Evolutionary conservation across 1,140 invertebrate species (phyloP).

Genomic region (Drosophila pachea): DNA sequence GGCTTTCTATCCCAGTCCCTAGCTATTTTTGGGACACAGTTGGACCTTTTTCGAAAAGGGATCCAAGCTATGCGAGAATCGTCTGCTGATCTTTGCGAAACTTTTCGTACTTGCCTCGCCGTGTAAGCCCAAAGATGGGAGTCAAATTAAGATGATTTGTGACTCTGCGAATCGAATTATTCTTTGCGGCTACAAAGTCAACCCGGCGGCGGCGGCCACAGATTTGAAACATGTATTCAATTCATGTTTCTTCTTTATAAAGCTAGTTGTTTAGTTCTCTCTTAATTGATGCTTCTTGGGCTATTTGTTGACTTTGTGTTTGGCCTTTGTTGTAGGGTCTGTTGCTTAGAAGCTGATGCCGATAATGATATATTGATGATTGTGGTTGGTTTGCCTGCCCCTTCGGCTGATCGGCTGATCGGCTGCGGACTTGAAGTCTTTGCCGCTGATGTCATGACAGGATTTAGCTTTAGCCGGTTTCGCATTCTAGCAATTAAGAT

Average conservation of each 20-base stretch:
- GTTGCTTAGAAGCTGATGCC: slow-evolving; percentile 48
- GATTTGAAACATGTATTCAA: slow-evolving; percentile 34
- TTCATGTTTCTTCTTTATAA: slow-evolving; percentile 3
- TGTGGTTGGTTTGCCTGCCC: slow-evolving; percentile 24
- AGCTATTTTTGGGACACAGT: no score
- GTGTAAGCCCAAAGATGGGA: slow-evolving; percentile 9
- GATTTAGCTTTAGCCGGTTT: slow-evolving; percentile 54
- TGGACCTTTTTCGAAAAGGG: no score
- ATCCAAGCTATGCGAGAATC: no score
- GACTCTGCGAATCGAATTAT: slow-evolving; percentile 27
- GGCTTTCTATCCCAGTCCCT: no score
- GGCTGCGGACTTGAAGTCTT: slow-evolving; percentile 23
- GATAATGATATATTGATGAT: slow-evolving; percentile 50
- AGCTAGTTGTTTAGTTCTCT: slow-evolving; percentile 11
- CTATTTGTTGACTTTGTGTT: slow-evolving; percentile 24
- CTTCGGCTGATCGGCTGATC: slow-evolving; percentile 19
- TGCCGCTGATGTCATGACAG: slow-evolving; percentile 61
- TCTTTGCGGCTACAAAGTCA: slow-evolving; percentile 29
- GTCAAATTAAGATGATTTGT: slow-evolving; percentile 45
- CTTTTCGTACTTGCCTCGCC: slow-evolving; percentile 19
- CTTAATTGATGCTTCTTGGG: background rate
- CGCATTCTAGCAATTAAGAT: slow-evolving; percentile 35
- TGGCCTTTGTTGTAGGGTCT: slow-evolving; percentile 24
- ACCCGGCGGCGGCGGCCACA: slow-evolving; percentile 21
- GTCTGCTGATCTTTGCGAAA: background rate